Evolutionary conservation across 2,113 vertebrate genomes (phyloP).

Genomic region (Prunella himalayana): DNA sequence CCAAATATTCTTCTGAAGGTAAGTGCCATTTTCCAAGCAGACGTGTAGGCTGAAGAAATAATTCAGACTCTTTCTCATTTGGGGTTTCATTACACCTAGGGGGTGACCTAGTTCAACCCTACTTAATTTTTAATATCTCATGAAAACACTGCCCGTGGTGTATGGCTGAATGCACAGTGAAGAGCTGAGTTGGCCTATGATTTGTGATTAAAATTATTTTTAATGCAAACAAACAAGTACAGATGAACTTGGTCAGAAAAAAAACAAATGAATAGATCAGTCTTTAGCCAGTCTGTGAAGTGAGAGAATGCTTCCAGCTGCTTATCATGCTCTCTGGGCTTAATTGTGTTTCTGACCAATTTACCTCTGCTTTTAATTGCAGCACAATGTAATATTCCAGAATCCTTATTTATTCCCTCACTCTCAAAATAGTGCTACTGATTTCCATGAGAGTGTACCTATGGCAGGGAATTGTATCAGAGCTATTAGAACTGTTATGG

Average conservation of each 20-base stretch:
- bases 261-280: neutral
- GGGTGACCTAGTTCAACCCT: neutral
- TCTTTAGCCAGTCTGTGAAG: neutral
- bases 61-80: neutral
- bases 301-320: neutral
- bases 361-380: neutral
- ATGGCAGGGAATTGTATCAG: neutral
- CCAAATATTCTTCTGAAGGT: neutral
- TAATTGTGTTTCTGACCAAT: neutral
- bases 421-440: neutral
- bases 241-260: neutral
- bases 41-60: neutral
- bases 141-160: neutral
- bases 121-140: conserved; percentile 11
- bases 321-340: neutral
- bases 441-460: neutral
- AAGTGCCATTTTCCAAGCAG: neutral
- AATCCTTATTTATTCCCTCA: neutral
- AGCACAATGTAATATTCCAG: neutral
- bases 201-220: neutral
- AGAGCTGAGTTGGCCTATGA: neutral
- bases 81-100: neutral
- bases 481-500: neutral
- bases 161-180: neutral
- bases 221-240: neutral